Percentiles rank a stretch among this genome's conserved stretches.
Evolutionary conservation across 2,888 invertebrate species (phyloP).

Genomic region (Galerucella pusilla): DNA sequence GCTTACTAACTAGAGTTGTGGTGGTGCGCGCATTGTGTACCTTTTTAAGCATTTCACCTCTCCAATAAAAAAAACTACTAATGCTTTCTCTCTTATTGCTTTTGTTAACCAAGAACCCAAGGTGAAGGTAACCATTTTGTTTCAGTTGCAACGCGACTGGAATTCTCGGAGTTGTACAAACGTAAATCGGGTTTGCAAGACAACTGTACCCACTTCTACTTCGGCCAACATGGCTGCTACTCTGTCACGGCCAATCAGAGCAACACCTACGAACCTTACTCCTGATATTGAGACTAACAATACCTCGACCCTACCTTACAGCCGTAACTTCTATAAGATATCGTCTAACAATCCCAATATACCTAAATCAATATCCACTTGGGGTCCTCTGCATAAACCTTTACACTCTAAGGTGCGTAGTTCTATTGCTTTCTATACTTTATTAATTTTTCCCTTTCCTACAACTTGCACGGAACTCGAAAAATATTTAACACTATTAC

Average conservation of each 20-base stretch:
- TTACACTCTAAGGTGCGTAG: constrained; percentile 73
- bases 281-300: constrained; percentile 59
- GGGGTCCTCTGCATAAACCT: constrained; percentile 74
- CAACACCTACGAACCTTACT: constrained; percentile 57
- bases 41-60: constrained; percentile 37
- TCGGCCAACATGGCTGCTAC: constrained; percentile 65
- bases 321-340: constrained; percentile 65
- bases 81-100: constrained; percentile 38
- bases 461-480: constrained; percentile 3
- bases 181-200: constrained; percentile 65
- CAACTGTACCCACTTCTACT: constrained; percentile 63
- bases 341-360: constrained; percentile 65
- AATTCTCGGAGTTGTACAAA: constrained; percentile 67
- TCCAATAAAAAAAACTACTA: constrained; percentile 35
- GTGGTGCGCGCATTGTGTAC: constrained; percentile 48
- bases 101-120: constrained; percentile 33
- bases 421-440: constrained; percentile 23
- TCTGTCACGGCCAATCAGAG: constrained; percentile 61
- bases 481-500: background rate
- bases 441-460: background rate
- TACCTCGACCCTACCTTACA: constrained; percentile 65
- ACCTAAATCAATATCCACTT: constrained; percentile 73
- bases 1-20: constrained; percentile 54
- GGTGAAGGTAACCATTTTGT: constrained; percentile 48
- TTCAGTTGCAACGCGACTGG: constrained; percentile 67